Percentiles rank a stretch among this genome's conserved stretches.
phyloP scores from a whole-genome alignment of 2,888 invertebrate genomes.

The Proisotoma minuta region DNA sequence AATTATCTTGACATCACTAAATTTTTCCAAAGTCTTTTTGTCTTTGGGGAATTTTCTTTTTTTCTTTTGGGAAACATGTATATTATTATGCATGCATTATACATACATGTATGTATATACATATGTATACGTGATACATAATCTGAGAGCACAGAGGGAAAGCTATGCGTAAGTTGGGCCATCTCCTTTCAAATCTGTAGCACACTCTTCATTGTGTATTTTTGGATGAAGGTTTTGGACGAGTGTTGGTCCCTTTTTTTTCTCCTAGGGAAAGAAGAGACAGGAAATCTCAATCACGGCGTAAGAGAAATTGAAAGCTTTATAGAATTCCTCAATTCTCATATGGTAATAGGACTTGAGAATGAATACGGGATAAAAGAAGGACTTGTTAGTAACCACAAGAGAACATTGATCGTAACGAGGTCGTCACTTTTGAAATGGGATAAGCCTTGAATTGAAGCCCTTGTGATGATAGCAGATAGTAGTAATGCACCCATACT shows the following conservation, averaged over 20 bases:
- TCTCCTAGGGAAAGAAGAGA: neutral
- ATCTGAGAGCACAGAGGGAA: no score
- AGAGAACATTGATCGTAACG: constrained; percentile 13
- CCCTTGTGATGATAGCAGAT: neutral
- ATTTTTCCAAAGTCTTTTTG: no score
- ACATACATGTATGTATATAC: no score
- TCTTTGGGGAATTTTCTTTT: no score
- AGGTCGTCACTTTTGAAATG: constrained; percentile 12
- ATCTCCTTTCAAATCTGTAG: no score
- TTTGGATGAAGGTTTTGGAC: neutral
- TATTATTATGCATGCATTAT: no score
- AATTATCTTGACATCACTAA: no score
- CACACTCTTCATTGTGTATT: neutral
- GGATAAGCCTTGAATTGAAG: constrained; percentile 10
- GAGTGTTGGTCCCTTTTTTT: neutral
- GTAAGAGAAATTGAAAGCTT: constrained; percentile 6
- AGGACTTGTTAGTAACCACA: constrained; percentile 4
- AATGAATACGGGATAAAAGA: constrained; percentile 7
- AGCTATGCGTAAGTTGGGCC: no score
- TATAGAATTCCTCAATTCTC: no score
- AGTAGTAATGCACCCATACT: no score
- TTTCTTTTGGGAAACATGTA: no score
- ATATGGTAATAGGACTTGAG: constrained; percentile 1
- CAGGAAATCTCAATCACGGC: constrained; percentile 5
- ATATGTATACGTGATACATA: no score